Percentiles rank a stretch among this genome's conserved stretches.
Conservation (phyloP, 2,888 invertebrate species). For the Homarus gammarus region DNA sequence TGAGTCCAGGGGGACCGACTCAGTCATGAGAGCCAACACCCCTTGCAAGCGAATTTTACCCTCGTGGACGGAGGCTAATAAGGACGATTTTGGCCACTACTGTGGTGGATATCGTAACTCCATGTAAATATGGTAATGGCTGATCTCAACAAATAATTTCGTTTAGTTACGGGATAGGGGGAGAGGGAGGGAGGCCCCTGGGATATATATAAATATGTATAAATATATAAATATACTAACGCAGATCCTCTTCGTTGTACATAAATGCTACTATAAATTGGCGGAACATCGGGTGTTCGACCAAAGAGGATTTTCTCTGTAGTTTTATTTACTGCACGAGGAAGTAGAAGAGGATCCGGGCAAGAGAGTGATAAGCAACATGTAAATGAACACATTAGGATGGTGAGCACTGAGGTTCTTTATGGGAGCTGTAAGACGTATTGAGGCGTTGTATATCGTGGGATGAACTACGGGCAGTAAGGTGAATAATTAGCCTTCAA, state of each 20-base stretch:
- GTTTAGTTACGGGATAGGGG: constrained; percentile 53
- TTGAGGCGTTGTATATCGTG: no score
- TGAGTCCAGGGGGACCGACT: constrained; percentile 1
- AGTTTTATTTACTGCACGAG: no score
- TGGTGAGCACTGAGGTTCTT: background rate
- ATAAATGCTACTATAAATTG: background rate
- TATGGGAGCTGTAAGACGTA: no score
- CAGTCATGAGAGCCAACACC: background rate
- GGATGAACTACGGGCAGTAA: no score
- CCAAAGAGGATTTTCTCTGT: no score
- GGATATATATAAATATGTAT: constrained; percentile 16
- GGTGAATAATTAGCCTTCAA: no score
- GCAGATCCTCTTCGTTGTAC: background rate
- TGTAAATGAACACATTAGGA: background rate
- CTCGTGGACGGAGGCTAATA: background rate
- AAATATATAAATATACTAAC: constrained; percentile 21
- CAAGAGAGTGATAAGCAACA: background rate
- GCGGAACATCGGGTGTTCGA: background rate
- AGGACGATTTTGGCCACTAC: background rate
- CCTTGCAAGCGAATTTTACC: constrained; percentile 1
- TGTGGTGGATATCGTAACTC: background rate
- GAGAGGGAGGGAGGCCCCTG: background rate
- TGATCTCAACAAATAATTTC: constrained; percentile 66
- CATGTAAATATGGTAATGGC: constrained; percentile 64
- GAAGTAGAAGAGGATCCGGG: background rate